Percentiles rank a stretch among this genome's conserved stretches.
Evolutionary conservation across 2,113 vertebrate genomes (phyloP).

Genomic region (Esox niger): DNA sequence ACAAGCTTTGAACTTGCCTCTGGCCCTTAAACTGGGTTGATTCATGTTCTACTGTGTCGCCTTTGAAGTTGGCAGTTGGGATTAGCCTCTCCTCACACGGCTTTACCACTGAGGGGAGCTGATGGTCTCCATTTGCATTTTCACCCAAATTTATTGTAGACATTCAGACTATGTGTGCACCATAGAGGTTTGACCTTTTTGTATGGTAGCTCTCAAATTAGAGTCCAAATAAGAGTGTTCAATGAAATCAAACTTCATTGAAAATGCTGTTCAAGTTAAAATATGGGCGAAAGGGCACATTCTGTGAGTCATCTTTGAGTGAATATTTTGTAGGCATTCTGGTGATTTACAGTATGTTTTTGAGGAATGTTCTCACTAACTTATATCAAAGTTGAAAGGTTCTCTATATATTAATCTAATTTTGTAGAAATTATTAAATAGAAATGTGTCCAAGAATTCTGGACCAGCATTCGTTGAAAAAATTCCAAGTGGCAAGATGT

Average conservation of each 20-base stretch:
- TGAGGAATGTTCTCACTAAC: too few species aligned
- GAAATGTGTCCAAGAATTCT: background rate
- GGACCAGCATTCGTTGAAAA: slow-evolving; percentile 3
- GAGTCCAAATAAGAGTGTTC: background rate
- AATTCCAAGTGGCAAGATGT: slow-evolving; percentile 6
- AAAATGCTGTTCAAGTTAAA: background rate
- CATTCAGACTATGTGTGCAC: background rate
- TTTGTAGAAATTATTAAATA: background rate
- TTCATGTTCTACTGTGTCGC: slow-evolving; percentile 22
- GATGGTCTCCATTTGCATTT: background rate
- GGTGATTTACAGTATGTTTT: background rate
- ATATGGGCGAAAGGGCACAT: background rate
- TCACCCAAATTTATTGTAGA: background rate
- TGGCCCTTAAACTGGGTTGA: slow-evolving; percentile 46
- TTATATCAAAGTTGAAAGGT: background rate
- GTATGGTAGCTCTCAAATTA: background rate
- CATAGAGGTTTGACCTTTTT: background rate
- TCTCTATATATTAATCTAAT: background rate
- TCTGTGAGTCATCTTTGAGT: background rate
- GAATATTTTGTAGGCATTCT: background rate
- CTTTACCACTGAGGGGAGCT: background rate
- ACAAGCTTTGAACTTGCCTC: slow-evolving; percentile 50
- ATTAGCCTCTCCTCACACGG: slow-evolving; percentile 38
- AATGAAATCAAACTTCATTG: background rate
- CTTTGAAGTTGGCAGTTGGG: slow-evolving; percentile 56